Evolutionary conservation across 2,888 invertebrate species (phyloP), one percentile per base, ranked within the genome.

Genomic region (Matsumyia berberina): DNA sequence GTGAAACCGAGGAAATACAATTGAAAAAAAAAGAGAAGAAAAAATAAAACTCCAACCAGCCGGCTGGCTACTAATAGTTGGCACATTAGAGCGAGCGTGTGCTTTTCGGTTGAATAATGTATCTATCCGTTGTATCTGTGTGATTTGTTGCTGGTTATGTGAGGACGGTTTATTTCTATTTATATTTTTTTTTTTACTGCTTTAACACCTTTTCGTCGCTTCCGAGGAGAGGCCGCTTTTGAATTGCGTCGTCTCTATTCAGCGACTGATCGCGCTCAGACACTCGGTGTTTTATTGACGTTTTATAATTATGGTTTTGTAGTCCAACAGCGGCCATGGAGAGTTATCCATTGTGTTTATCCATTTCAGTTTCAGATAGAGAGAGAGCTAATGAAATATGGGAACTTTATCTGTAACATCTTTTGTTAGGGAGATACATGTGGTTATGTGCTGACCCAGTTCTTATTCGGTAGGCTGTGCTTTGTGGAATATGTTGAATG

Each of bases 271-370:
- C 62, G 62, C 31, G 33, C 70, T 69, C 57, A 64, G 64, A 31
- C 64, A 33, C 70, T 80, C 24, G 53, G 49, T 55, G 53, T 53
- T 81, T 67, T 76, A 69, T 76, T 81, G 69, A 29, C 44, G 42
- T 58, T 79, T 79, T 79, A 66, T 79, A 79, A 79, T 79, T 79
- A 66, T 79, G 58, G 73, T 79, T 73, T 66, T 73, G 19, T 64
- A 24, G 19, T 60, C 9, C 4, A 44, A 29, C 1, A 33, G 44
- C 44, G 44, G 31, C 60, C 60, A 62, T 62, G 60, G 44, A 33
- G 15, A 62, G 31, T 15, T 37, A 44, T 24, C 60, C 44, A 62
- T 69, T 69, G 69, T 69, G 57, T 46, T 44, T 69, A 31, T 44
- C 19, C 69, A 55, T 24, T 39, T 8, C 8, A 3, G 0, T 29